Evolutionary conservation across 2,888 invertebrate genomes (phyloP), one percentile per base, ranked within the genome.

Genomic region (Caradrina clavipalpis): DNA sequence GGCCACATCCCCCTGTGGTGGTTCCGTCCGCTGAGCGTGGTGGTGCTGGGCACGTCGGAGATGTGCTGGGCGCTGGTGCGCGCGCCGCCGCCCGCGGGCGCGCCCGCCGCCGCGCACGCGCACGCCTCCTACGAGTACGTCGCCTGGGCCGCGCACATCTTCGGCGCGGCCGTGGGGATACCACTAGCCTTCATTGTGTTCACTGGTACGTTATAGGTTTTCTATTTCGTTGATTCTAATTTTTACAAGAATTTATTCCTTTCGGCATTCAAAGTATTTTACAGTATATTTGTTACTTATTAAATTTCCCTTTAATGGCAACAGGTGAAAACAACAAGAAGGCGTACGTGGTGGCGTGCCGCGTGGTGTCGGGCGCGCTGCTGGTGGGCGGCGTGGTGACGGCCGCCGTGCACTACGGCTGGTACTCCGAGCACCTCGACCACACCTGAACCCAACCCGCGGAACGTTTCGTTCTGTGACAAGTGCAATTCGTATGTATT

Each of bases 141-240:
- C 73, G 97, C 98, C 51, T 97, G 98, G 97, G 96, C 97, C 0
- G 97, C 98, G 7, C 98, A 98, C 87, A 93, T 96, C 19, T 96
- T 97, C 8, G 98, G 98, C 6, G 98, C 97, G 4, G 88, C 97
- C 1, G 96, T 97, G 0, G 98, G 98, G 0, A 91, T 97, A 1
- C 93, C 97, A 8, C 85, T 97, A 4, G 97, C 97, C 8, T 96
- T 97, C 68, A 89, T 97, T 15, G 89, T 97, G 13, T 97, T 96
- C 81, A 93, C 89, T 59, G 95, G 94, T 96, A 65, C 80, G 87
- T 64, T 53, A 17, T 13, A 0, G 0, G 19, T 55, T 19, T 7
- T 39, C 0, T 13, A 17, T 42, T 45, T 15, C 15, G 10, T 47
- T 39, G 6, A 10, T 21, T 13, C 13, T 15, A 17, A 35, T 47